These are phyloP conservation scores for Silvanus unidentatus DNA, from an alignment of 2,888 invertebrate species.

Conservation along the genomic window DNA sequence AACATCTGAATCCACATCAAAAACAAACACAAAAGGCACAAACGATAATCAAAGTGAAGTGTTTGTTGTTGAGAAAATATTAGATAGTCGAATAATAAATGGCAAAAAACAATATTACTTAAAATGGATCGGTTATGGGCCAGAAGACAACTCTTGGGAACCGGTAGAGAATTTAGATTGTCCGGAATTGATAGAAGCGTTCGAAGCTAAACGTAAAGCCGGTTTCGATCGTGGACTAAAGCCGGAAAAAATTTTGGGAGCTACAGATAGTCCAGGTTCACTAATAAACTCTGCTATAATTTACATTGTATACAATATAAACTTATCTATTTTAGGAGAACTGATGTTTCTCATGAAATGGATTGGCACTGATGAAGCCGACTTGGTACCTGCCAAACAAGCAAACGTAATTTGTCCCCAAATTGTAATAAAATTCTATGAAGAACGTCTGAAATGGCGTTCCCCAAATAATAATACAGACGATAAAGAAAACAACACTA, in stretches of 20 bases:
- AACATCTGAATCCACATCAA: no score
- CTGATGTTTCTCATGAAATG: slow-evolving; percentile 67
- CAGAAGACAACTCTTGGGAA: slow-evolving; percentile 94
- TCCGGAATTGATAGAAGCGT: slow-evolving; percentile 80
- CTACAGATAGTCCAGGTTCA: slow-evolving; percentile 81
- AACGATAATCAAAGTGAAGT: neutral
- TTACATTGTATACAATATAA: neutral
- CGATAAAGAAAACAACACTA: neutral
- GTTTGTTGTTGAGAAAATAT: slow-evolving; percentile 84
- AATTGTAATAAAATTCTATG: slow-evolving; percentile 64
- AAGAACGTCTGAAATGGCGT: slow-evolving; percentile 81
- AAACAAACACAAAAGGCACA: no score
- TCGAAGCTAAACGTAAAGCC: slow-evolving; percentile 67
- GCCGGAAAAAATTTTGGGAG: slow-evolving; percentile 84
- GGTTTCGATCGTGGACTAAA: slow-evolving; percentile 80
- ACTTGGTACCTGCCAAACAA: slow-evolving; percentile 62
- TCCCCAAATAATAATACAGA: slow-evolving; percentile 36
- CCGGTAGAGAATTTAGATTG: slow-evolving; percentile 84
- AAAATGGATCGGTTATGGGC: slow-evolving; percentile 74
- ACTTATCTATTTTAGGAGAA: slow-evolving; percentile 30
- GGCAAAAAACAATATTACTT: slow-evolving; percentile 54
- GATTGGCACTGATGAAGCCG: slow-evolving; percentile 63
- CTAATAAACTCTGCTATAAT: neutral
- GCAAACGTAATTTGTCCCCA: slow-evolving; percentile 64
- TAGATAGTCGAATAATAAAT: slow-evolving; percentile 69